Conservation (phyloP, 1,140 invertebrate species). For the Ceratosolen solmsi region DNA sequence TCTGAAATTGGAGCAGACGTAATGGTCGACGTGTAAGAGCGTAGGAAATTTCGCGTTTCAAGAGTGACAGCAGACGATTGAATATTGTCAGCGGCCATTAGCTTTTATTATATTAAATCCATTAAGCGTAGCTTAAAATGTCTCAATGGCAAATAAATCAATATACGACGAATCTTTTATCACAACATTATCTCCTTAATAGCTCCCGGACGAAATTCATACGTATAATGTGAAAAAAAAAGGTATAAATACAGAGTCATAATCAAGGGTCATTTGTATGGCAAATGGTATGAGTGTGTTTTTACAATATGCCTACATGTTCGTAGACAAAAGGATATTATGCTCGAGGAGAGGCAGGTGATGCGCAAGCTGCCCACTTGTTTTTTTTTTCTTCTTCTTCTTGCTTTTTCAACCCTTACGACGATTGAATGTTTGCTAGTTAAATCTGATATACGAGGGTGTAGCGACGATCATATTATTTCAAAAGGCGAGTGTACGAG, state of each 20-base stretch:
- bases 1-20: no score
- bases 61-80: neutral
- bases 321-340: neutral
- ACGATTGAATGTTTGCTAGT: neutral
- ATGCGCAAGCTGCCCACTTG: neutral
- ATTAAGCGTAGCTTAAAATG: neutral
- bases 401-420: neutral
- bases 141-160: neutral
- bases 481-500: neutral
- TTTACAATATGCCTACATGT: neutral
- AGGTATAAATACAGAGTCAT: neutral
- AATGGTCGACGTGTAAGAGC: neutral
- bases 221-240: neutral
- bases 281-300: neutral
- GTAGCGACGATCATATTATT: neutral
- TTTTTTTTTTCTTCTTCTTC: neutral
- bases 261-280: neutral
- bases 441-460: neutral
- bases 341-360: slow-evolving; percentile 26
- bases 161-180: slow-evolving; percentile 10
- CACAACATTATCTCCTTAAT: neutral
- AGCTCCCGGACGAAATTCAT: neutral
- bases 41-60: neutral
- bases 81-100: neutral
- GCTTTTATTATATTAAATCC: neutral